phyloP scores from a whole-genome alignment of 2,888 invertebrate species.

The Sesia bembeciformis region DNA sequence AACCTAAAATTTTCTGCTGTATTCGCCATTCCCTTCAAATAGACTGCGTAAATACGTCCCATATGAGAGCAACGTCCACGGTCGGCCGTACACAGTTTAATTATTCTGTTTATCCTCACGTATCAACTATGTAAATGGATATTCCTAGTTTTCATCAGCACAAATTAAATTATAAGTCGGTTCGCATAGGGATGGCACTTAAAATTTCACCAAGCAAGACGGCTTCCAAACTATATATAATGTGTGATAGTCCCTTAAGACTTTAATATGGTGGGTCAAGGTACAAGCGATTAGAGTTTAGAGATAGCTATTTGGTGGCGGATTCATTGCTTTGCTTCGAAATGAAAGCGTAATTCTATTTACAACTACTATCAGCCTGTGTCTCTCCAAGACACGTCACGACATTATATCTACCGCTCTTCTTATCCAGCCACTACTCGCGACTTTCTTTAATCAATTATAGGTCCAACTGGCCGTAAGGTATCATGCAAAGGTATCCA shows the following conservation, averaged over 20 bases:
- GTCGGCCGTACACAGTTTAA: neutral
- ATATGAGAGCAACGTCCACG: neutral
- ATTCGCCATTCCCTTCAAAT: too few species aligned
- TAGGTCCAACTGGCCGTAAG: too few species aligned
- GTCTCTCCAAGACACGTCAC: too few species aligned
- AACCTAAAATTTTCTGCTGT: too few species aligned
- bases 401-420: too few species aligned
- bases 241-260: constrained; percentile 34
- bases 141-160: constrained; percentile 6
- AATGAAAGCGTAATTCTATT: too few species aligned
- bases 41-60: too few species aligned
- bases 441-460: too few species aligned
- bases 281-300: neutral
- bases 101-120: neutral
- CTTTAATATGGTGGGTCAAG: constrained; percentile 11
- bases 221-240: constrained; percentile 36
- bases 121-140: neutral
- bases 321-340: too few species aligned
- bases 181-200: constrained; percentile 32
- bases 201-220: constrained; percentile 43
- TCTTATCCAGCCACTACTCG: too few species aligned
- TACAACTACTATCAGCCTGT: too few species aligned
- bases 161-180: constrained; percentile 48
- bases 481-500: too few species aligned
- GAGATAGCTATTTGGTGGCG: neutral